Percentiles rank a stretch among this genome's conserved stretches.
These are phyloP conservation scores for Leucoraja ocellata DNA, from an alignment of 2,797 vertebrate species.

Conservation along the genomic window DNA sequence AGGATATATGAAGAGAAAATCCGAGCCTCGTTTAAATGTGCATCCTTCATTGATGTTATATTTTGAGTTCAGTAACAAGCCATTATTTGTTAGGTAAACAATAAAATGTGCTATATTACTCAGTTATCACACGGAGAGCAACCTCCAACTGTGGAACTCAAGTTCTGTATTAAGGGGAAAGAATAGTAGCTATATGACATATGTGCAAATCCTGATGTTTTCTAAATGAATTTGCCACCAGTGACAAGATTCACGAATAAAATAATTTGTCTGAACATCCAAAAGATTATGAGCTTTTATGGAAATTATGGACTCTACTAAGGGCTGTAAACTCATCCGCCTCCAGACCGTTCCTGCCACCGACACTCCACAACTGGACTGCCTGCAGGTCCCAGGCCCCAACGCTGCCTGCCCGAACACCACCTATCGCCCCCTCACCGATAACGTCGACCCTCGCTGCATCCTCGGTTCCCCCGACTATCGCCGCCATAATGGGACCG, in stretches of 20 bases:
- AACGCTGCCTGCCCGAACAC: no score
- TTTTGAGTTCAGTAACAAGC: not conserved
- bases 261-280: not conserved
- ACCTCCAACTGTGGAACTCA: not conserved
- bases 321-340: no score
- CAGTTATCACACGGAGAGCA: not conserved
- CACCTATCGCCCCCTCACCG: no score
- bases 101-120: not conserved
- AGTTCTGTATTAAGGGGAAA: not conserved
- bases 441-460: no score
- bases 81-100: not conserved
- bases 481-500: no score
- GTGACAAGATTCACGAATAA: not conserved
- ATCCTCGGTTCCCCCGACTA: no score
- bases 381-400: no score
- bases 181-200: not conserved
- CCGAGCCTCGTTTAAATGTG: no score
- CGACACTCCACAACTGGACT: no score
- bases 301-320: no score
- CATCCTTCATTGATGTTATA: not conserved
- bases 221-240: no score
- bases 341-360: no score
- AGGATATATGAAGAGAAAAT: not conserved
- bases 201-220: not conserved
- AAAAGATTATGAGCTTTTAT: not conserved